Evolutionary conservation across 2,113 vertebrate genomes (phyloP).

Genomic region (Struthio camelus): DNA sequence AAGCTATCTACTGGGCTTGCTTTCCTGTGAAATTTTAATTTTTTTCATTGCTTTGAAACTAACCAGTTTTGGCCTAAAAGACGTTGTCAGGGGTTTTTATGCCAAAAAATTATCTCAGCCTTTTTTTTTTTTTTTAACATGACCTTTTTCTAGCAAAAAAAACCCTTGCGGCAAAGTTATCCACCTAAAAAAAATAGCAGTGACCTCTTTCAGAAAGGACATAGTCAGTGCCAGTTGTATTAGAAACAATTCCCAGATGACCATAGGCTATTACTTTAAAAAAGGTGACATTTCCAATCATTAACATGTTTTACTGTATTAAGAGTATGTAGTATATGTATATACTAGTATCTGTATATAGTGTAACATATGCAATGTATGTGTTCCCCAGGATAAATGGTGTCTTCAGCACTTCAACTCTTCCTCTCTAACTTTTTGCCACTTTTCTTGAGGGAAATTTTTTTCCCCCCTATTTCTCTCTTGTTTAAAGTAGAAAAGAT

Average conservation of each 20-base stretch:
- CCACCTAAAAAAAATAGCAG: background rate
- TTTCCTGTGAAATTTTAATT: background rate
- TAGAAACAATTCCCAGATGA: background rate
- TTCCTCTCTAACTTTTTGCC: background rate
- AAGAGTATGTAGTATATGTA: rapidly evolving
- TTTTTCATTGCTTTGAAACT: background rate
- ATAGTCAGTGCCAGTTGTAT: background rate
- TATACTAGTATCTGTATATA: no score
- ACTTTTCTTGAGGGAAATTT: background rate
- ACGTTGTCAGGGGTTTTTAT: background rate
- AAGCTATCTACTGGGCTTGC: background rate
- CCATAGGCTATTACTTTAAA: background rate
- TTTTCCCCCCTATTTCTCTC: background rate
- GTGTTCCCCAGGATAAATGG: background rate
- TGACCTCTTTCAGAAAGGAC: background rate
- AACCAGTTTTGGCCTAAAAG: background rate
- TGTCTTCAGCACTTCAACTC: background rate
- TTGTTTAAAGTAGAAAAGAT: background rate
- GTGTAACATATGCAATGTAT: background rate
- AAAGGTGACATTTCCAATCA: background rate
- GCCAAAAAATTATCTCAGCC: background rate
- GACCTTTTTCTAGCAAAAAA: background rate
- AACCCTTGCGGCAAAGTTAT: background rate
- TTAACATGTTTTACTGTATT: rapidly evolving
- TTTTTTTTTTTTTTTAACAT: background rate